Evolutionary conservation across 2,797 vertebrate genomes (phyloP).

Genomic region (Tangara arthus): DNA sequence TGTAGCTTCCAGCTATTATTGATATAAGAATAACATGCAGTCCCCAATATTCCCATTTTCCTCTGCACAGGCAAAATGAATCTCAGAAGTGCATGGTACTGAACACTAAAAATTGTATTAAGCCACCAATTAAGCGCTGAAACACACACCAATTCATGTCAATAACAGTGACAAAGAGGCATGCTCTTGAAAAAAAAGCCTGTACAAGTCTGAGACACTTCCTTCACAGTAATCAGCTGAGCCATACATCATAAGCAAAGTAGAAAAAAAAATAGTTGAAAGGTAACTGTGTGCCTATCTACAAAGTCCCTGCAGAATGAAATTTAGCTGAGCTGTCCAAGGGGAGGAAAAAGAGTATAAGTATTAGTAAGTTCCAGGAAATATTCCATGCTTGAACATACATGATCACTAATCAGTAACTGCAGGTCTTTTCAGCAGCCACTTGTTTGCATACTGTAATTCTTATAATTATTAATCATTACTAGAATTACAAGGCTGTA

Average conservation of each 20-base stretch:
- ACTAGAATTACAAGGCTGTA: neutral
- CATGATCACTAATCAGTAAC: neutral
- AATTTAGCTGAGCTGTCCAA: neutral
- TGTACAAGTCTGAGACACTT: neutral
- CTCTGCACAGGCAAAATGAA: neutral
- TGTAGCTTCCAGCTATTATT: neutral
- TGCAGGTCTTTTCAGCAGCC: neutral
- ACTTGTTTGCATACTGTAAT: neutral
- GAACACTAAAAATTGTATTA: neutral
- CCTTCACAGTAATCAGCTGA: neutral
- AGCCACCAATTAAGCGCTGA: conserved; percentile 4
- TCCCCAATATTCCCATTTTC: neutral
- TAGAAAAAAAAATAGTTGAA: neutral
- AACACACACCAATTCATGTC: neutral
- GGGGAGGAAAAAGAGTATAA: rapidly evolving
- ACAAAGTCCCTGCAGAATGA: neutral
- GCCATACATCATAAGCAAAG: neutral
- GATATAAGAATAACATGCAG: neutral
- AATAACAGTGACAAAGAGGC: neutral
- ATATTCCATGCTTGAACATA: neutral
- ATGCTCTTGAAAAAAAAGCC: neutral
- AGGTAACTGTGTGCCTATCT: neutral
- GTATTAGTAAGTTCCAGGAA: neutral
- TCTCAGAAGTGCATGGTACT: neutral
- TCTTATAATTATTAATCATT: neutral